Percentiles rank a stretch among this genome's conserved stretches.
These are phyloP conservation scores for Drosophila pandora DNA, from an alignment of 1,140 invertebrate genomes.

Conservation along the genomic window DNA sequence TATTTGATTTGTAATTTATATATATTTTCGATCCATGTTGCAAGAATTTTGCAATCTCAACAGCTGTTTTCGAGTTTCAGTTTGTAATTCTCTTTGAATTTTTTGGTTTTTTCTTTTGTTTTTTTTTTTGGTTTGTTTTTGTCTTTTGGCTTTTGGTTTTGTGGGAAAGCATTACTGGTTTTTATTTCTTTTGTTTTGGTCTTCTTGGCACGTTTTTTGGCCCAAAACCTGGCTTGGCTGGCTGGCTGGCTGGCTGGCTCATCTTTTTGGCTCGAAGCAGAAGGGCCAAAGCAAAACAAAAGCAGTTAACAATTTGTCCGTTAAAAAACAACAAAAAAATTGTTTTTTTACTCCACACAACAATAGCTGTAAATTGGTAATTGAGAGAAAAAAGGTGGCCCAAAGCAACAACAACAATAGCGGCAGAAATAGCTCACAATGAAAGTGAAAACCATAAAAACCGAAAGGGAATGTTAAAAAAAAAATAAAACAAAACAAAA, in stretches of 20 bases:
- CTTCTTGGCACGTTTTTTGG: constrained; percentile 29
- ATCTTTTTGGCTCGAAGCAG: not conserved
- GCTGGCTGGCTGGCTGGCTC: not conserved
- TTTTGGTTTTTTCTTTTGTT: constrained; percentile 9
- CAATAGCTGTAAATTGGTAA: constrained; percentile 11
- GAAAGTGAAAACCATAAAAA: constrained; percentile 48
- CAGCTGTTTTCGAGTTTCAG: constrained; percentile 58
- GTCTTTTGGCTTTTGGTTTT: constrained; percentile 1
- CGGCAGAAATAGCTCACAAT: not conserved
- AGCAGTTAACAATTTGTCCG: constrained; percentile 13
- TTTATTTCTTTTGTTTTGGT: constrained; percentile 2
- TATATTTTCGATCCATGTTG: constrained; percentile 6
- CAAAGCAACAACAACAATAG: constrained; percentile 11
- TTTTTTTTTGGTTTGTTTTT: not conserved
- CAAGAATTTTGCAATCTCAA: constrained; percentile 22
- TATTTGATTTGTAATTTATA: constrained; percentile 1
- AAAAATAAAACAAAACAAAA: not conserved
- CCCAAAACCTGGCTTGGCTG: not conserved
- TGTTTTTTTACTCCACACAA: not conserved
- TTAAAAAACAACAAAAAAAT: constrained; percentile 16
- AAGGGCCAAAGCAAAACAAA: constrained; percentile 27
- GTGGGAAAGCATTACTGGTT: constrained; percentile 15
- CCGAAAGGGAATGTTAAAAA: not conserved
- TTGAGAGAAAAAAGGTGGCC: constrained; percentile 18
- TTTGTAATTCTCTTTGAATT: constrained; percentile 27